Conservation (phyloP, 1,140 invertebrate genomes). For the Drosophila lacteicornis region DNA sequence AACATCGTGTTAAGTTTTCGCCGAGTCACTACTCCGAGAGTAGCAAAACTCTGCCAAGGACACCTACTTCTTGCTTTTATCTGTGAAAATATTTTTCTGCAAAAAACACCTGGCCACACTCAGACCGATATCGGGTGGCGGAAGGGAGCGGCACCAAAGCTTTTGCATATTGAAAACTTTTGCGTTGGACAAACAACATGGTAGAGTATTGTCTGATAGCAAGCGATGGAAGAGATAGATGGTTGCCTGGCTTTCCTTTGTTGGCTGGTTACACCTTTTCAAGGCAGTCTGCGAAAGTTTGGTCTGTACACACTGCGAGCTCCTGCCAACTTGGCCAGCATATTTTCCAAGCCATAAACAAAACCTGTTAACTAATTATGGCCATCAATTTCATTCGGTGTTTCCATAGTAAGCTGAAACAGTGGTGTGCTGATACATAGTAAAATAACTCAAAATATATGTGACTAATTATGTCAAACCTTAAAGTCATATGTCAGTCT, state of each 20-base stretch:
- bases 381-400: not conserved
- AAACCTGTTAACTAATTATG: conserved; percentile 10
- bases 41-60: conserved; percentile 53
- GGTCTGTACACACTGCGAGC: not conserved
- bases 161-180: conserved; percentile 74
- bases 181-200: conserved; percentile 67
- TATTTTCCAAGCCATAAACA: conserved; percentile 14
- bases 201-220: conserved; percentile 59
- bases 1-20: conserved; percentile 46
- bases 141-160: conserved; percentile 6
- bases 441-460: not conserved
- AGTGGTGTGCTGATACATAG: too few relatives aligned
- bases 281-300: conserved; percentile 29
- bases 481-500: not conserved
- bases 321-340: conserved; percentile 9
- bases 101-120: conserved; percentile 66
- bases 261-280: conserved; percentile 11
- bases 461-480: not conserved
- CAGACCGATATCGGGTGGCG: conserved; percentile 16
- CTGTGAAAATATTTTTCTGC: conserved; percentile 68
- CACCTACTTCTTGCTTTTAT: conserved; percentile 59
- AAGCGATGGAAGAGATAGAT: conserved; percentile 28
- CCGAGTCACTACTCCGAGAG: conserved; percentile 48
- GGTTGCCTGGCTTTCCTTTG: conserved; percentile 18
- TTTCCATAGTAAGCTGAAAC: too few relatives aligned